These are phyloP conservation scores for Crioceris asparagi DNA, from an alignment of 2,888 invertebrate genomes.

Conservation along the genomic window DNA sequence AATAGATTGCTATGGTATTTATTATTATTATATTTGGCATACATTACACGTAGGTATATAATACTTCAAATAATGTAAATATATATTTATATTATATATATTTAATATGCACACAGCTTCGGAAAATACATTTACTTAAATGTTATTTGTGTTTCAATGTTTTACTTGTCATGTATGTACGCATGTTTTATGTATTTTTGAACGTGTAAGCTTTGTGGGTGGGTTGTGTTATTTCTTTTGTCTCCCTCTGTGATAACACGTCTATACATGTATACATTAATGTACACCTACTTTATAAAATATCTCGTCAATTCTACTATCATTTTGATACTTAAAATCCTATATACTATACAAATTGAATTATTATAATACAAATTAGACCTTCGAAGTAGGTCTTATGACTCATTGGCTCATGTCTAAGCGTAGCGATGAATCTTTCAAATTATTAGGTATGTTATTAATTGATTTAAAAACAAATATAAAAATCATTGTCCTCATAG, in stretches of 20 bases:
- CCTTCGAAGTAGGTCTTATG: too few relatives aligned
- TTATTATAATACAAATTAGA: too few relatives aligned
- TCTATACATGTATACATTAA: constrained; percentile 10
- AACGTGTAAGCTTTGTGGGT: constrained; percentile 39
- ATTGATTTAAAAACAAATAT: too few relatives aligned
- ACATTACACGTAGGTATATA: constrained; percentile 33
- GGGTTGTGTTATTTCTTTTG: constrained; percentile 26
- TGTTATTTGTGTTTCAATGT: constrained; percentile 26
- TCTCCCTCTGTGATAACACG: constrained; percentile 28
- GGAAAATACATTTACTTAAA: constrained; percentile 39
- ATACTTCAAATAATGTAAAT: constrained; percentile 33
- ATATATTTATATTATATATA: constrained; percentile 19
- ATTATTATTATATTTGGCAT: constrained; percentile 32
- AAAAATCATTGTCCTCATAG: too few relatives aligned
- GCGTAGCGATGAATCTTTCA: too few relatives aligned
- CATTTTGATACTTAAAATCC: too few relatives aligned
- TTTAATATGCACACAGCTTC: constrained; percentile 37
- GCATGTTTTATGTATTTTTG: constrained; percentile 38
- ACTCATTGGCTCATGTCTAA: too few relatives aligned
- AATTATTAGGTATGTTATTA: too few relatives aligned
- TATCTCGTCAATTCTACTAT: too few relatives aligned
- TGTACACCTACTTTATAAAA: too few relatives aligned
- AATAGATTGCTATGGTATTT: constrained; percentile 27
- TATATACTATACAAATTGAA: too few relatives aligned
- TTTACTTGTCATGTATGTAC: constrained; percentile 25